A percentile compares a stretch with the other conserved stretches of the same genome.
Conservation (phyloP, 2,797 vertebrate species). For the Paramormyrops hopkinsi region DNA sequence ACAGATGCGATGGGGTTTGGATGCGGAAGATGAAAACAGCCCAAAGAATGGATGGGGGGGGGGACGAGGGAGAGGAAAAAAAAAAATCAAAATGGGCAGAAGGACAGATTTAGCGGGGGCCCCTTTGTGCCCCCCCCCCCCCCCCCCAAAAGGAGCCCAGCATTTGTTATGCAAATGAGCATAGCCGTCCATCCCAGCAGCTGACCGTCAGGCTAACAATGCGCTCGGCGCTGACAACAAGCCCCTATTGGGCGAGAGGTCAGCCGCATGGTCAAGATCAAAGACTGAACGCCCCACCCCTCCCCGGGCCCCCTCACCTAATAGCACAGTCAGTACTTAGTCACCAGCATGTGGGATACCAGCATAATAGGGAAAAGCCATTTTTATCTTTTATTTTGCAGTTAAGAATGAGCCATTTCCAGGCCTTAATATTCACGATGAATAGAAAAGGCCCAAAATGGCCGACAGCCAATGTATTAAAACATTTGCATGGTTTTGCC, state of each 20-base stretch:
- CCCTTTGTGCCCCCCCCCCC: neutral
- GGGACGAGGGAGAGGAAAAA: neutral
- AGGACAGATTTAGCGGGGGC: constrained; percentile 15
- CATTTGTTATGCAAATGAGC: constrained; percentile 27
- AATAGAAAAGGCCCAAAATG: neutral
- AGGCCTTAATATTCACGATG: constrained; percentile 48
- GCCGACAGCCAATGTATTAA: neutral
- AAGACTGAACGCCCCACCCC: constrained; percentile 48
- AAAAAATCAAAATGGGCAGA: neutral
- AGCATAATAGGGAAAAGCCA: constrained; percentile 54
- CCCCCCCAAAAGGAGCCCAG: neutral
- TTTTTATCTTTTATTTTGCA: constrained; percentile 41
- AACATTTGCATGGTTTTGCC: neutral
- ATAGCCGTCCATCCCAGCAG: constrained; percentile 38
- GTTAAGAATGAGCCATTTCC: constrained; percentile 45
- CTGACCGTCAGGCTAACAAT: constrained; percentile 54
- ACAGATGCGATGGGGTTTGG: constrained; percentile 24
- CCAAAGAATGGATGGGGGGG: neutral
- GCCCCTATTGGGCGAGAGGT: constrained; percentile 52
- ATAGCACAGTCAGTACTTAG: constrained; percentile 66
- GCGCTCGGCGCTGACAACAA: constrained; percentile 58
- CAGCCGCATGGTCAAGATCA: constrained; percentile 61
- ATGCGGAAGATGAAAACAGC: constrained; percentile 1
- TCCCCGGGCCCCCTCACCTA: constrained; percentile 43
- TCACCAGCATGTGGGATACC: constrained; percentile 60